phyloP scores from a whole-genome alignment of 2,888 invertebrate genomes.

The Cryptosula pallasiana region DNA sequence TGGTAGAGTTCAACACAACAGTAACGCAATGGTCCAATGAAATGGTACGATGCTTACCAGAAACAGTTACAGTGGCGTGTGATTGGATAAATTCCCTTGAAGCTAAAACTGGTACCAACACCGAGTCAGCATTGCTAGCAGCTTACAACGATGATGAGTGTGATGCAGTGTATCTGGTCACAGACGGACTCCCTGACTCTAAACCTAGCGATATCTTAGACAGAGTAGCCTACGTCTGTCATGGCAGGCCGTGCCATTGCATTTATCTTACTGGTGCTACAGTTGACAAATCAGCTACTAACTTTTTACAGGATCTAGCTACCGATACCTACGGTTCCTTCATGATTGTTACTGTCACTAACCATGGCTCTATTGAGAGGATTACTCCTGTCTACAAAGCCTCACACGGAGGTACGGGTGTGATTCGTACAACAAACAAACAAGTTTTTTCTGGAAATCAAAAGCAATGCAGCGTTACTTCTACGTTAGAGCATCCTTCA shows the following conservation, averaged over 20 bases:
- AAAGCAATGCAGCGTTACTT: slow-evolving; percentile 39
- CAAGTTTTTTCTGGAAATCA: slow-evolving; percentile 34
- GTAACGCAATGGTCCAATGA: slow-evolving; percentile 51
- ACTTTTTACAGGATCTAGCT: slow-evolving; percentile 48
- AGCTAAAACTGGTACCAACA: slow-evolving; percentile 51
- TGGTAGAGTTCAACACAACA: slow-evolving; percentile 50
- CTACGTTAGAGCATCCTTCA: slow-evolving; percentile 30
- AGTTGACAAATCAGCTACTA: slow-evolving; percentile 39
- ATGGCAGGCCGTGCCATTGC: slow-evolving; percentile 46
- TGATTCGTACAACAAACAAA: slow-evolving; percentile 42
- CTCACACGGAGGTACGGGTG: slow-evolving; percentile 37
- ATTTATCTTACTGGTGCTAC: slow-evolving; percentile 42
- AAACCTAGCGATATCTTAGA: slow-evolving; percentile 46
- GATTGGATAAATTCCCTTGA: slow-evolving; percentile 45
- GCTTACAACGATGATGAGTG: slow-evolving; percentile 43
- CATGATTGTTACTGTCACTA: slow-evolving; percentile 41
- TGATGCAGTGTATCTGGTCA: slow-evolving; percentile 48
- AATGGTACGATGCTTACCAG: slow-evolving; percentile 47
- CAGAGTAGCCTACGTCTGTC: slow-evolving; percentile 35
- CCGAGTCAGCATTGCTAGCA: slow-evolving; percentile 45
- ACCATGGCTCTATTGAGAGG: slow-evolving; percentile 45
- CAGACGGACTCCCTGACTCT: slow-evolving; percentile 51
- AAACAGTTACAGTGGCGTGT: slow-evolving; percentile 47
- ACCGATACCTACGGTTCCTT: slow-evolving; percentile 50
- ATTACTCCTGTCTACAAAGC: slow-evolving; percentile 45